Conservation (phyloP, 37 sponge, comb jelly and placozoan genomes). For the Beroe ovata region DNA sequence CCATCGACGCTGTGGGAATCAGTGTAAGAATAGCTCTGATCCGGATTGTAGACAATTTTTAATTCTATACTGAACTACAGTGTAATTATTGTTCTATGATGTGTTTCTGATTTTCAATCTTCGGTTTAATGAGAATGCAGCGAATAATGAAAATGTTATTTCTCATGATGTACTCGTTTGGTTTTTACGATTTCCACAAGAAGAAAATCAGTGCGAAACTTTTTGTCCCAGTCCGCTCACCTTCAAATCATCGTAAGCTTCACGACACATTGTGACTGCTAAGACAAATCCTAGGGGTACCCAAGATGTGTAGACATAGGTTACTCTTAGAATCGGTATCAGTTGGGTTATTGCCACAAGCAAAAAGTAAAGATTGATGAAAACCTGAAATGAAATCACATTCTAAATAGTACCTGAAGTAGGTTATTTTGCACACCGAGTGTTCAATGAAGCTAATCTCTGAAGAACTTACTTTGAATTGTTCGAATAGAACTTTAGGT, state of each 20-base stretch:
- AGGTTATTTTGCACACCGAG: too few species aligned
- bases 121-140: background rate
- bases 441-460: too few species aligned
- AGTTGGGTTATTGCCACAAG: slow-evolving; percentile 84
- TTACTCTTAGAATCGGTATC: slow-evolving; percentile 82
- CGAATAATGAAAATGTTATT: too few species aligned
- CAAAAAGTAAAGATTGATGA: slow-evolving; percentile 93
- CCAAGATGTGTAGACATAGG: slow-evolving; percentile 93
- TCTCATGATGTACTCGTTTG: too few species aligned
- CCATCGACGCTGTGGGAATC: slow-evolving; percentile 69
- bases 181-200: too few species aligned
- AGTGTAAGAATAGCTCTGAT: too few species aligned
- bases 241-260: slow-evolving; percentile 87
- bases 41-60: too few species aligned
- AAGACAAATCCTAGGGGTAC: slow-evolving; percentile 88
- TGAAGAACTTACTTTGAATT: slow-evolving; percentile 82
- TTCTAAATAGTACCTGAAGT: background rate
- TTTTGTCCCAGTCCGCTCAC: too few species aligned
- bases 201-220: too few species aligned
- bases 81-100: too few species aligned
- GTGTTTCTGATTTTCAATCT: too few species aligned
- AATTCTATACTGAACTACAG: background rate
- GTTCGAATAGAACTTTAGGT: slow-evolving; percentile 88
- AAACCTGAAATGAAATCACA: slow-evolving; percentile 67
- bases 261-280: slow-evolving; percentile 80